Base-by-base conservation (phyloP, 2,888 invertebrate species). In the Melangyna quadrimaculata region DNA sequence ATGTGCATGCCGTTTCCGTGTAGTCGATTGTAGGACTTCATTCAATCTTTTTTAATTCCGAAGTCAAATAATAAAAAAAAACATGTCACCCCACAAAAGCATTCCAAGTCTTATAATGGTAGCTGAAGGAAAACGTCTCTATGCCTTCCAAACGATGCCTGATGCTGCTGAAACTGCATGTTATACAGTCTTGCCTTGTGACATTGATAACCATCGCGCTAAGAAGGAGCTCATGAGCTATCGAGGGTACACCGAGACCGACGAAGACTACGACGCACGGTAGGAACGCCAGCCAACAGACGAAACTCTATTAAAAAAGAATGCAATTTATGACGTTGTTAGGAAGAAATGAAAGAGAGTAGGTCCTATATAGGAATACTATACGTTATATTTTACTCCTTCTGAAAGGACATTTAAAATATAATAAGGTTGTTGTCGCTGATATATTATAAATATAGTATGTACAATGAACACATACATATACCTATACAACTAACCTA, bases 281-380 rank as follows among this genome's bases (percentile, higher is more conserved):
- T 7, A 61, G 40, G 40, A 59, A 10, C 63, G n/a, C 12, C 43
- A 40, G 0, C 35, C 29, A n/a, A n/a, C n/a, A 19, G 40, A 63
- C 55, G 67, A 75, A 84, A 84, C 75, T 77, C 71, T 80, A 80
- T 84, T 80, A 84, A 84, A 84, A 84, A 67, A 75, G 75, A 84
- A 80, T 80, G 80, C 84, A 84, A 84, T 84, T 84, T 84, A 84
- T 84, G 84, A 80, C 69, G 65, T 84, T 79, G 70, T 71, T 71
- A 75, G 75, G 71, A 71, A 53, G 27, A 40, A 65, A 57, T 67
- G 73, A 48, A 29, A 27, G 45, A 67, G 55, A 40, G 67, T 45
- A 29, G 7, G 27, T 19, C n/a, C n/a, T n/a, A 29, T 32, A 12
- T 14, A 9, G 7, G 17, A 1, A 22, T 17, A 43, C 3, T 10